Evolutionary conservation across 1,140 invertebrate genomes (phyloP), one percentile per base, ranked within the genome.

Genomic region (Nephila pilipes): DNA sequence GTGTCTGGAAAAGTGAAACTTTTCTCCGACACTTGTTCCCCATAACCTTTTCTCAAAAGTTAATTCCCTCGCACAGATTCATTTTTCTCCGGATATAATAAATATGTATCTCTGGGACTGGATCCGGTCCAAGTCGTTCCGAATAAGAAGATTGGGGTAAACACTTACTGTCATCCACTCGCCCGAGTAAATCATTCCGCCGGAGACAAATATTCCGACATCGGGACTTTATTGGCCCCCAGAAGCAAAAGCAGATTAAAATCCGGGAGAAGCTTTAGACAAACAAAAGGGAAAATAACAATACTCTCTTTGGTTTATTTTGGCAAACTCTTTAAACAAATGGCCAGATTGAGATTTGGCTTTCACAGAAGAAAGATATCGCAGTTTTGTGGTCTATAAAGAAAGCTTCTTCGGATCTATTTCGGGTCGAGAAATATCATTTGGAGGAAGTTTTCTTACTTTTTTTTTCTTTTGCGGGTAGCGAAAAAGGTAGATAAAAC

Each of bases 141-240:
- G 29, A 46, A 87, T 60, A 65, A 87, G 57, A 63, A 29, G 85
- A 87, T 87, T 65, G n/a, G 85, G 32, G 32, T 32, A 87, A 87
- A 65, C 85, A 87, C 85, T 87, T 87, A 38, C 85, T 87, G 85
- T 87, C 85, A 63, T 87, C 85, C 54, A 38, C 55, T 58, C 12
- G 55, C 38, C 46, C 16, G 38, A 65, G 60, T 87, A 87, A 63
- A 65, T 87, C 85, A 87, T 87, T 32, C 8, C 85, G 57, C 14
- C n/a, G 55, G 81, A 85, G 57, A 87, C 85, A 87, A 87, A 87
- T 63, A 87, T 46, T 29, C 57, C 25, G 46, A 46, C 46, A 46
- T 46, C 46, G 46, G 85, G 55, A 36, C 58, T 63, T 87, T 87
- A 87, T 87, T 87, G 85, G 85, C 57, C 58, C 38, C 32, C n/a